Percentiles rank a stretch among this genome's conserved stretches.
phyloP scores from a whole-genome alignment of 2,113 vertebrate species.

The Pterophyllum scalare region DNA sequence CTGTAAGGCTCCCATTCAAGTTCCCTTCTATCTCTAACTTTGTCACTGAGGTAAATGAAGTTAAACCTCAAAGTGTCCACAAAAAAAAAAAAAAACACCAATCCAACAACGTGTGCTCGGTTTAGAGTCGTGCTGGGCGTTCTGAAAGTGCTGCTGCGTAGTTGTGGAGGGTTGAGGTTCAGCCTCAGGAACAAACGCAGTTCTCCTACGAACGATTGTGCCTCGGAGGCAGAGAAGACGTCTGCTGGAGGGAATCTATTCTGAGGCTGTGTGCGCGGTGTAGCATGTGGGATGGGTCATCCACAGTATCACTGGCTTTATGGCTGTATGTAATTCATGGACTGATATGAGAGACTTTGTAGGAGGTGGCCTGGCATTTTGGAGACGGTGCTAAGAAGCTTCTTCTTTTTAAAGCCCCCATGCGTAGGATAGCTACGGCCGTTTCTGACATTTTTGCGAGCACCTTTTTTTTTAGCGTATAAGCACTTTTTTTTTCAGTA shows the following conservation, averaged over 20 bases:
- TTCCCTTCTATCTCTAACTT: not conserved
- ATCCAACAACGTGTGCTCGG: not conserved
- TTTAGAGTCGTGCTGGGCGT: not conserved
- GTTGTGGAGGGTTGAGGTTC: constrained; percentile 1
- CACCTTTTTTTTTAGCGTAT: not conserved
- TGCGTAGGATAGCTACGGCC: constrained; percentile 26
- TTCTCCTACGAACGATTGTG: constrained; percentile 11
- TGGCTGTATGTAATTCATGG: constrained; percentile 29
- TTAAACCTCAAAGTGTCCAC: not conserved
- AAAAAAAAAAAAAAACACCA: not conserved
- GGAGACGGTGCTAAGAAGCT: constrained; percentile 17
- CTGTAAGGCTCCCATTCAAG: constrained; percentile 49
- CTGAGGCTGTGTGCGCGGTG: not conserved
- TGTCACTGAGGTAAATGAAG: not conserved
- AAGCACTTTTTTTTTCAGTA: not conserved
- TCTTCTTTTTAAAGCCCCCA: constrained; percentile 19
- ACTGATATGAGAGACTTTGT: constrained; percentile 41
- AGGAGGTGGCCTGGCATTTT: constrained; percentile 35
- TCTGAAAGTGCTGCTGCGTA: not conserved
- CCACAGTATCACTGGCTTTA: not conserved
- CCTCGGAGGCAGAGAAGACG: not conserved
- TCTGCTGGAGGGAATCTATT: constrained; percentile 15
- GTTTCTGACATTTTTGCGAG: not conserved
- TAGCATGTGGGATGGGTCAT: constrained; percentile 49
- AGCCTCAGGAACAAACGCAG: not conserved